Evolutionary conservation across 1,140 invertebrate species (phyloP), one percentile per base, ranked within the genome.

Genomic region (Muscidifurax raptorellus): DNA sequence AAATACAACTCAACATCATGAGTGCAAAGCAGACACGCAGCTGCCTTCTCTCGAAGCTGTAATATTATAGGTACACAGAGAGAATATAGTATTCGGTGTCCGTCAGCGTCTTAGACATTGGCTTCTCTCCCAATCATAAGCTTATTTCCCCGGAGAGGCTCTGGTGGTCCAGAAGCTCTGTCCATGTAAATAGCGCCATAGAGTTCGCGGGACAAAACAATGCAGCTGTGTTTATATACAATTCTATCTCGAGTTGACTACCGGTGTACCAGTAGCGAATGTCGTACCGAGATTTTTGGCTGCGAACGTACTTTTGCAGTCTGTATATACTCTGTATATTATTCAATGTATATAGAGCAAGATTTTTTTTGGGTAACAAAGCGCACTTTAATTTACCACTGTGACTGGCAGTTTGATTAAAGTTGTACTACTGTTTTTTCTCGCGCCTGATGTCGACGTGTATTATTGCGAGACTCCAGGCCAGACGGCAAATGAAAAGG

Each of bases 71-170:
- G 36, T 40, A 40, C 7, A 40, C 9, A 40, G 7, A 10, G 36
- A 40, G 36, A 6, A 40, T 59, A 59, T 59, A 59, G 52, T 22
- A 18, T 4, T 52, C 1, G 52, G 1, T 59, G 75, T 52, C 75
- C 28, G 25, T 59, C 28, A 52, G 52, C 52, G 22, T 59, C 52
- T 59, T 59, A 88, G 88, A 89, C 86, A 85, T 87, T 87, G 88
- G 87, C 88, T 81, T 9, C 18, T 77, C 69, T 88, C 88, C n/a
- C 89, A 90, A 88, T 89, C 87, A 87, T 86, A 88, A 90, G 87
- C 89, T 89, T 88, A 87, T 88, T 89, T 89, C 88, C 89, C 88
- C 69, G n/a, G 86, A 86, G 88, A 79, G 59, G 7, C 36, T 40
- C 10, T n/a, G 22, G 0, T 13, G 25, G 25, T 30, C 81, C 52